Evolutionary conservation across 2,888 invertebrate species (phyloP).

Genomic region (Papilio demoleus): DNA sequence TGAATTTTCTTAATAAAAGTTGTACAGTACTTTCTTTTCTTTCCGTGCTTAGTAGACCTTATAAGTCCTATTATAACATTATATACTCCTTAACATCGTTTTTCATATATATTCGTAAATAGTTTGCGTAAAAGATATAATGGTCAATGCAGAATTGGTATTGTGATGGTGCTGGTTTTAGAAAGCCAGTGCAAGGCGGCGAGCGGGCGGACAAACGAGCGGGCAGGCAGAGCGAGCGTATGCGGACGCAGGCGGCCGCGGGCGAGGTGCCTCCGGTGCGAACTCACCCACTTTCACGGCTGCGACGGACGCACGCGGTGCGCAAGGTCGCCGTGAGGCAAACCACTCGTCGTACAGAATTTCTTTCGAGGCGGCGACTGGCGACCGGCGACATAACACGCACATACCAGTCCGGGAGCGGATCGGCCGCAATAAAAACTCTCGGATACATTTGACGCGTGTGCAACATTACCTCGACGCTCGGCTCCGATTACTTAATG

Average conservation of each 20-base stretch:
- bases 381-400: constrained; percentile 44
- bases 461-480: constrained; percentile 81
- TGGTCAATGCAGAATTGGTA: constrained; percentile 8
- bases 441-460: constrained; percentile 82
- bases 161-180: constrained; percentile 57
- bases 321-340: constrained; percentile 82
- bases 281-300: constrained; percentile 79
- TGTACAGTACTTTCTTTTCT: background rate
- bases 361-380: constrained; percentile 73
- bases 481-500: constrained; percentile 82
- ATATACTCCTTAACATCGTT: background rate
- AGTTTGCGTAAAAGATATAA: background rate
- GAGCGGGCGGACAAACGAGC: constrained; percentile 28
- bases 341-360: constrained; percentile 80
- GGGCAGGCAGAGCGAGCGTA: constrained; percentile 62
- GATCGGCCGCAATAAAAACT: constrained; percentile 79
- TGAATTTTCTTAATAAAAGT: too few relatives aligned
- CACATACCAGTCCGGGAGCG: constrained; percentile 62
- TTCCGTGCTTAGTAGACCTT: background rate
- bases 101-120: background rate
- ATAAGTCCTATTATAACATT: background rate
- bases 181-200: constrained; percentile 68
- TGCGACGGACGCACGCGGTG: constrained; percentile 56
- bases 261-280: constrained; percentile 40
- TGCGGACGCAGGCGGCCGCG: constrained; percentile 23